Evolutionary conservation across 2,888 invertebrate genomes (phyloP).

Genomic region (Heliconius ismenius): DNA sequence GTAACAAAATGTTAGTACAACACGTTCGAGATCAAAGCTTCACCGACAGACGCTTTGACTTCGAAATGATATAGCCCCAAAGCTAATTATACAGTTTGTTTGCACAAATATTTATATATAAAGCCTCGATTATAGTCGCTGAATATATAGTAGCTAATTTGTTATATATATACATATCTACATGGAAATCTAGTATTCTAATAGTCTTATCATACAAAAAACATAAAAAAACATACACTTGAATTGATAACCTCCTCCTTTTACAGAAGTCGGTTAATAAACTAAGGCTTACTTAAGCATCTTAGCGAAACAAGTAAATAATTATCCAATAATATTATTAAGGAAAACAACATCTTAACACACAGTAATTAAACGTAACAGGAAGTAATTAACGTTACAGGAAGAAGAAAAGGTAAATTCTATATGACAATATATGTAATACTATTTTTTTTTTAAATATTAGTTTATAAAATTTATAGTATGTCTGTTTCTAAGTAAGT

Average conservation of each 20-base stretch:
- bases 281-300: not conserved
- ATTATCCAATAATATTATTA: constrained; percentile 26
- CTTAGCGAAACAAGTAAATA: constrained; percentile 3
- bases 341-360: constrained; percentile 51
- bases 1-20: constrained; percentile 28
- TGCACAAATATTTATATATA: constrained; percentile 32
- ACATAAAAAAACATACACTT: no score
- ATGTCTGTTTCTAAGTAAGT: no score
- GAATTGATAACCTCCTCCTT: no score
- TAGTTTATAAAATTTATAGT: not conserved
- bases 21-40: constrained; percentile 38
- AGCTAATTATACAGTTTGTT: constrained; percentile 39
- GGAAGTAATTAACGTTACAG: constrained; percentile 8
- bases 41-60: constrained; percentile 29
- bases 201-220: not conserved
- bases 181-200: no score
- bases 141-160: constrained; percentile 28
- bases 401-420: not conserved
- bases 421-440: not conserved
- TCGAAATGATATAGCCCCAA: constrained; percentile 34
- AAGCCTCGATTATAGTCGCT: constrained; percentile 19
- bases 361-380: constrained; percentile 53
- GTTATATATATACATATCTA: not conserved
- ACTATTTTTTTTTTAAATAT: not conserved
- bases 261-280: not conserved